Evolutionary conservation across 2,888 invertebrate genomes (phyloP), one percentile per base, ranked within the genome.

Genomic region (Ernsta delagoae): DNA sequence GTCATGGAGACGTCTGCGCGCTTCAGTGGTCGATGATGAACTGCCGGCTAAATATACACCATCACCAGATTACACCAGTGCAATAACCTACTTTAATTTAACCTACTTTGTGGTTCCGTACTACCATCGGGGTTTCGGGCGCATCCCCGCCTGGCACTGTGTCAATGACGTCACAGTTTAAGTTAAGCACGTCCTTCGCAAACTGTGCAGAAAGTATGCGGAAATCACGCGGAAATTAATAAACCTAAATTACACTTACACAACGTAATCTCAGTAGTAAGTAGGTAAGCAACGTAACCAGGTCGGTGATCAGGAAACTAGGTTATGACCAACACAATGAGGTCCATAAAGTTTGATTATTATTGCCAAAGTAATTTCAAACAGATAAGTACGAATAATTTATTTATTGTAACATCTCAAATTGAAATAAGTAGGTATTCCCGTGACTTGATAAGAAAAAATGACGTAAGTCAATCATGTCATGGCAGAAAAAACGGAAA

Each of bases 11-110:
- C 87, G 87, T 85, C 81, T 82, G 77, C 74, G 75, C 84, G 53
- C 79, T 75, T 77, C 82, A 77, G 76, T 75, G 78, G 80, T 77
- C 77, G 72, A 75, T 78, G 74, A 79, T 81, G 79, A 83, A 91
- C 89, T 92, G 87, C 76, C 76, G 77, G 78, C 82, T 85, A 83
- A 88, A 84, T 86, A 82, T 84, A 24, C 24, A 85, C 39, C 39
- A 7, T 6, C 79, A 80, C 79, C 77, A 68, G 73, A 71, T 75
- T 72, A 72, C 71, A 71, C 59, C 71, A 89, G 92, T 93, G 92
- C 93, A 93, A 89, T 93, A 93, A 93, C 93, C 93, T 87, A 94
- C 83, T 93, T 93, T 89, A 85, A 83, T 85, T 83, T 92, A 91
- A 92, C 93, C 92, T 90, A 93, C 89, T 89, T 92, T 81, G 79